phyloP scores from a whole-genome alignment of 2,888 invertebrate species.

The Chrysolina haemoptera region DNA sequence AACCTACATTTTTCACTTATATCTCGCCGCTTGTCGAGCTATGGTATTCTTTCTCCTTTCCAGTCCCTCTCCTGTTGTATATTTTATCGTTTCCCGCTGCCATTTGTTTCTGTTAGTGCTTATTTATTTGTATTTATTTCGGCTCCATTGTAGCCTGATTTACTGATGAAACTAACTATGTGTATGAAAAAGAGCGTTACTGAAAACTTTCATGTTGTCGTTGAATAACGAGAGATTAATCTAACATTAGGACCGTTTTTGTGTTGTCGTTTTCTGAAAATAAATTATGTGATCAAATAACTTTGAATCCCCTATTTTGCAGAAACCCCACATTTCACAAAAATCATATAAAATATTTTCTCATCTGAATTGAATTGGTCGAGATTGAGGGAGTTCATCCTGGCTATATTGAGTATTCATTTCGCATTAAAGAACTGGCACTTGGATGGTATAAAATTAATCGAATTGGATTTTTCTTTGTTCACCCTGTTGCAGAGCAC shows the following conservation, averaged over 20 bases:
- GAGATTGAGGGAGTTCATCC: too few species aligned
- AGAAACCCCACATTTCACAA: too few species aligned
- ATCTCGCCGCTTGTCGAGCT: conserved; percentile 49
- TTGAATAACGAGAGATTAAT: conserved; percentile 3
- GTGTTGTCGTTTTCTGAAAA: neutral
- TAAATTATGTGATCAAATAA: neutral
- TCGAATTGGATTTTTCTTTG: too few species aligned
- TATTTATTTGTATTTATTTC: conserved; percentile 32
- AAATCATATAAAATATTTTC: too few species aligned
- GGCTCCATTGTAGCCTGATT: conserved; percentile 27
- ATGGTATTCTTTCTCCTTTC: conserved; percentile 50
- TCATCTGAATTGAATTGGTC: too few species aligned
- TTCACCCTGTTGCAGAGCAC: too few species aligned
- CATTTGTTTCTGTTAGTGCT: conserved; percentile 30
- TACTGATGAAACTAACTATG: conserved; percentile 9
- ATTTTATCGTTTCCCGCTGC: conserved; percentile 29
- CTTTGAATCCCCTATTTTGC: too few species aligned
- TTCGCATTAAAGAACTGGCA: too few species aligned
- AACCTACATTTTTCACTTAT: conserved; percentile 53
- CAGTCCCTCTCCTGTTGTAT: conserved; percentile 29
- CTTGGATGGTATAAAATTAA: too few species aligned
- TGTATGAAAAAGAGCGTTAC: conserved; percentile 14
- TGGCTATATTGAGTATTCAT: too few species aligned
- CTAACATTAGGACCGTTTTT: conserved; percentile 3
- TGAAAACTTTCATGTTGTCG: conserved; percentile 17